Base-by-base conservation (phyloP, 2,113 vertebrate species). In the Caranx ignobilis region DNA sequence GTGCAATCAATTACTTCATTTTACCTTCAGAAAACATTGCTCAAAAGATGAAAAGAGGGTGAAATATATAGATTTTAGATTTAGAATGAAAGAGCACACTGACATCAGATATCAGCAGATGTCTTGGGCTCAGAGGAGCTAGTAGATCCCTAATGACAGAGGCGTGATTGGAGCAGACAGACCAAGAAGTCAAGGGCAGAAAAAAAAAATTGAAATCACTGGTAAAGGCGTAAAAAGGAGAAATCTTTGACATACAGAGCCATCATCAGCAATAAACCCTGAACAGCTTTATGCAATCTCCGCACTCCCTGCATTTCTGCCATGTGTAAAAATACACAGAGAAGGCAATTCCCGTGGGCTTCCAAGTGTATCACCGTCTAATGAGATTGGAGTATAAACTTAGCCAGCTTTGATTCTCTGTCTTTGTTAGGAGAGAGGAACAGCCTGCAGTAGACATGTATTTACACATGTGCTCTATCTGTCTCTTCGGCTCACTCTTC, bases 371-470 rank as follows among this genome's bases (percentile, higher is more conserved):
- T 70, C 72, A 79, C 31, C 19, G 16, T 81, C 75, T 80, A 79
- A 91, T 78, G 64, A 75, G 72, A 86, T 82, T 59, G 21, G 18
- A 84, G 64, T 50, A 34, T 63, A 39, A 72, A 73, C 54, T 62
- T 18, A 56, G 62, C 68, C n/a, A 61, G 68, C 66, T 87, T 35
- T 71, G 70, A 83, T 60, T 78, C 48, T 55, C 10, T 26, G 37
- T 55, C 64, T 74, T 77, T 85, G 72, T 68, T 70, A 16, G 43
- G n/a, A 66, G 10, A 70, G 12, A 64, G 31, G 69, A 64, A 71
- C 10, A 63, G 55, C 74, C 77, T 61, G 47, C 32, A 67, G 82
- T 84, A 16, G 66, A 72, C 12, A 39, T 21, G 63, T 41, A 69
- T 77, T 50, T 37, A 68, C 47, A 67, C 32, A 71, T 37, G 8